Conservation (phyloP, 2,797 vertebrate genomes). For the Balearica regulorum region DNA sequence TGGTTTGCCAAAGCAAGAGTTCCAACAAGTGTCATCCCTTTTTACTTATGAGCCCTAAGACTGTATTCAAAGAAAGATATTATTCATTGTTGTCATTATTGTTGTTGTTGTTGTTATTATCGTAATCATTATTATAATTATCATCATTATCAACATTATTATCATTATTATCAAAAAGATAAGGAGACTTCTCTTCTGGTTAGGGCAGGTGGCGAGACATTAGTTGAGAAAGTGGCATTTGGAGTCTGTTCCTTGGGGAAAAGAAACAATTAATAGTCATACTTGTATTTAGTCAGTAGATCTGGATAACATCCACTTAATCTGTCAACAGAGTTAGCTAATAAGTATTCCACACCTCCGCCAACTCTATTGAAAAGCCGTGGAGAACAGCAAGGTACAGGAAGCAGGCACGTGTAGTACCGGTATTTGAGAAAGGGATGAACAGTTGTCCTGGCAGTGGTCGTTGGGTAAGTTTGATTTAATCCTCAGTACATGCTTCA, state of each 20-base stretch:
- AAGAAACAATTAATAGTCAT: not conserved
- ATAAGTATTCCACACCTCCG: not conserved
- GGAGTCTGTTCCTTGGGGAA: not conserved
- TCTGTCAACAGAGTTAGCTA: not conserved
- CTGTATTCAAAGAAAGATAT: not conserved
- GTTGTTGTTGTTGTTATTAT: not conserved
- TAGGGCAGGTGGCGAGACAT: not conserved
- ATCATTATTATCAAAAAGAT: not conserved
- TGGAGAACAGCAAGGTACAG: not conserved
- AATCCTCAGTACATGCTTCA: not conserved
- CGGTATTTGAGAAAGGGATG: not conserved
- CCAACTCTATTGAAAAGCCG: not conserved
- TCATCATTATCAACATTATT: not conserved
- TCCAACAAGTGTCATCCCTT: not conserved
- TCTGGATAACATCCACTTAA: not conserved
- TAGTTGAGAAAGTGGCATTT: not conserved
- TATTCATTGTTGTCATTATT: not conserved
- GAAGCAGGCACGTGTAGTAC: not conserved
- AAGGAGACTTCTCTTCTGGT: not conserved
- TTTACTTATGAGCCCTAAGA: not conserved
- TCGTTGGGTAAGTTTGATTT: not conserved
- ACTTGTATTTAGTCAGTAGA: not conserved
- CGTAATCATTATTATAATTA: fast-evolving
- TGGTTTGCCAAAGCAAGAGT: not conserved
- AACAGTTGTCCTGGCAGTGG: not conserved